These are phyloP conservation scores for Marmota monax DNA, from an alignment of 2,113 vertebrate species.

Conservation along the genomic window DNA sequence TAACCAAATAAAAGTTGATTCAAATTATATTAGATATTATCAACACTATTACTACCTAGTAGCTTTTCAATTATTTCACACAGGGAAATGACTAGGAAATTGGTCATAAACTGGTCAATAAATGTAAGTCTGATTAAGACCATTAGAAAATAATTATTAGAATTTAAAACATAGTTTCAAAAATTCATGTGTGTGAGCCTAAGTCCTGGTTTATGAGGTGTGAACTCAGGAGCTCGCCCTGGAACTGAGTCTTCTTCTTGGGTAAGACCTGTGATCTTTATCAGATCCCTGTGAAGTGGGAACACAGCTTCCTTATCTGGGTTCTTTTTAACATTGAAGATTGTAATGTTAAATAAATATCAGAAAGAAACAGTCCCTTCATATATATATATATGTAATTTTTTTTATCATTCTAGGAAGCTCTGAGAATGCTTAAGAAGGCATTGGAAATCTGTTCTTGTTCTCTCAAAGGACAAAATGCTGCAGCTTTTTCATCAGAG, in stretches of 20 bases:
- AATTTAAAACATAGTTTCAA: constrained; percentile 14
- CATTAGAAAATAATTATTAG: background rate
- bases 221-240: background rate
- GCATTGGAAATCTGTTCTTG: constrained; percentile 78
- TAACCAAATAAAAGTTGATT: constrained; percentile 3
- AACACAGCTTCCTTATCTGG: background rate
- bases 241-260: fast-evolving
- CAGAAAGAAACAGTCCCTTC: background rate
- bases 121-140: constrained; percentile 16
- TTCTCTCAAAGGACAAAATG: constrained; percentile 64
- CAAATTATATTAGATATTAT: background rate
- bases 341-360: constrained; percentile 3
- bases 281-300: background rate
- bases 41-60: background rate
- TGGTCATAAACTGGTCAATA: constrained; percentile 17
- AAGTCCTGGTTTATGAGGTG: background rate
- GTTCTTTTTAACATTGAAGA: constrained; percentile 7
- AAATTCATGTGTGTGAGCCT: background rate
- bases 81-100: constrained; percentile 17
- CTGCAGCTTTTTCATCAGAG: constrained; percentile 80
- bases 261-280: background rate
- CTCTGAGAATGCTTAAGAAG: constrained; percentile 86
- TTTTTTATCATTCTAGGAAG: constrained; percentile 84
- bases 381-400: background rate
- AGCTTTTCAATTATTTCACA: background rate